These are phyloP conservation scores for Phoenoteleia sp. DNA, from an alignment of 2,888 invertebrate genomes.

Conservation along the genomic window DNA sequence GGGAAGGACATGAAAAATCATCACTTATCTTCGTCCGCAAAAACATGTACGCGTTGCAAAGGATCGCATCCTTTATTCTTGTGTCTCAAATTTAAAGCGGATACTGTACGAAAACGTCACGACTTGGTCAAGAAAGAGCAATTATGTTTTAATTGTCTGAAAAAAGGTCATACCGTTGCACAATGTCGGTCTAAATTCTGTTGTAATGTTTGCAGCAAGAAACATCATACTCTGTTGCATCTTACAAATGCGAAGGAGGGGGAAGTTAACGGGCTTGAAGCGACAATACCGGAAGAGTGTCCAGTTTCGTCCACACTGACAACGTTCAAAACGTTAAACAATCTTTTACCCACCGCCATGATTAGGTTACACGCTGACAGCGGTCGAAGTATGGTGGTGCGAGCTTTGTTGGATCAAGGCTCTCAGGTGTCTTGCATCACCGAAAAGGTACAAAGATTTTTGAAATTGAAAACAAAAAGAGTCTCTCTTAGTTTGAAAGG, in stretches of 20 bases:
- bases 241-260: too few relatives aligned
- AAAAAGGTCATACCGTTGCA: background rate
- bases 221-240: constrained; percentile 21
- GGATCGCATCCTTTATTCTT: constrained; percentile 17
- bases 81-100: constrained; percentile 12
- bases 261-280: too few relatives aligned
- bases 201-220: background rate
- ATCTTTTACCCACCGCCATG: background rate
- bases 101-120: background rate
- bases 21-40: background rate
- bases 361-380: background rate
- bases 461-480: too few relatives aligned
- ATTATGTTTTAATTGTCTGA: constrained; percentile 25
- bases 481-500: too few relatives aligned
- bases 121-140: background rate
- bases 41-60: constrained; percentile 2
- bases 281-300: too few relatives aligned
- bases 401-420: too few relatives aligned
- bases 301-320: too few relatives aligned
- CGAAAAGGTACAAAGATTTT: too few relatives aligned
- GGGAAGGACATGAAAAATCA: background rate
- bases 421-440: too few relatives aligned
- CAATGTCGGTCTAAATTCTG: background rate
- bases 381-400: background rate
- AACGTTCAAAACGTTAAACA: background rate